A percentile compares a stretch with the other conserved stretches of the same genome.
Evolutionary conservation across 2,888 invertebrate species (phyloP).

Genomic region (Zaprionus obscuricornis): DNA sequence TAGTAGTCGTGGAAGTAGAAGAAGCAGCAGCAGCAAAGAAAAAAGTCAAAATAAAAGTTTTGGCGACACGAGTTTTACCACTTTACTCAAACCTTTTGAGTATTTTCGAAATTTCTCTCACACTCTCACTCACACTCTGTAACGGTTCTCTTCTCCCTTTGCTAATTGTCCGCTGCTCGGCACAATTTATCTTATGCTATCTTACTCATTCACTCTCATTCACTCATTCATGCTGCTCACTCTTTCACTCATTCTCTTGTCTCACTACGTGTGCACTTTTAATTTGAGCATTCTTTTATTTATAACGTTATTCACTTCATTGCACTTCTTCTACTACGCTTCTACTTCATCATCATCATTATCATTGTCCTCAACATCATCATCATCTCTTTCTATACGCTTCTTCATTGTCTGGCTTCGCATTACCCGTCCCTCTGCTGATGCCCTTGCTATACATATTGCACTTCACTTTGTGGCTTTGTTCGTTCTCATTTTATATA

Average conservation of each 20-base stretch:
- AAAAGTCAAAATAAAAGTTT: conserved; percentile 7
- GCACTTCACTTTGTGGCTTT: conserved; percentile 34
- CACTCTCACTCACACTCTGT: conserved; percentile 7
- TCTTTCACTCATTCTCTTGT: not conserved
- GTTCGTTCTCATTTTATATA: conserved; percentile 34
- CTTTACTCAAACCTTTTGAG: conserved; percentile 6
- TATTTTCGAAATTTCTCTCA: not conserved
- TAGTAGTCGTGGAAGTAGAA: too few relatives aligned
- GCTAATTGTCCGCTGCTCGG: conserved; percentile 47
- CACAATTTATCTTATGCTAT: conserved; percentile 41
- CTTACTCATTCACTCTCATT: not conserved
- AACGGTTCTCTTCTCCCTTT: too few relatives aligned
- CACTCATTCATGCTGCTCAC: too few relatives aligned
- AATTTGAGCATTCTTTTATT: conserved; percentile 66
- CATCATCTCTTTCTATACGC: not conserved
- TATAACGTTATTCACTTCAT: conserved; percentile 68
- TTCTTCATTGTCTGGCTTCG: conserved; percentile 13
- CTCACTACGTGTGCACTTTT: conserved; percentile 51
- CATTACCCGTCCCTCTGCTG: conserved; percentile 9
- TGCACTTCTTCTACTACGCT: conserved; percentile 34
- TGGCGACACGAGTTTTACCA: conserved; percentile 23
- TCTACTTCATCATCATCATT: too few relatives aligned
- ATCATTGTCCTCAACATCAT: too few relatives aligned
- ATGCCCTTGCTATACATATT: conserved; percentile 10
- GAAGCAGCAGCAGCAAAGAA: too few relatives aligned